Evolutionary conservation across 2,113 vertebrate species (phyloP).

Genomic region (Vidua macroura): DNA sequence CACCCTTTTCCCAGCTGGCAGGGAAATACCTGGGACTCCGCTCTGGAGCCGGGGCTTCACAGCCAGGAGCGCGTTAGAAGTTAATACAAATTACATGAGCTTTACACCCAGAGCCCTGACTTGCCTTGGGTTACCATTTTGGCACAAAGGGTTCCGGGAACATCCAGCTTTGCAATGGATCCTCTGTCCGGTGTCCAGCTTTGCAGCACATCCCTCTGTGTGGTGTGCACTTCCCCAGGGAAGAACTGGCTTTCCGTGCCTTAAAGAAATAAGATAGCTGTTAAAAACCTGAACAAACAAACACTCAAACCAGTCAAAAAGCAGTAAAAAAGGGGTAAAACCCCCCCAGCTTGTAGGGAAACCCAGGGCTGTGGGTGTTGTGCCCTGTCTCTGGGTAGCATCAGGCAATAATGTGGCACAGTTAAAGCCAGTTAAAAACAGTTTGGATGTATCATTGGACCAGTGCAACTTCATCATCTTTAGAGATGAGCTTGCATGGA

Average conservation of each 20-base stretch:
- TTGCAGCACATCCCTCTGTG: background rate
- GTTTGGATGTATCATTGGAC: background rate
- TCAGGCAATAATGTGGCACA: background rate
- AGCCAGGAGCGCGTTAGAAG: background rate
- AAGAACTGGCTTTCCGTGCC: background rate
- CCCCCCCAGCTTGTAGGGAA: background rate
- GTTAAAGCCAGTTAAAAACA: background rate
- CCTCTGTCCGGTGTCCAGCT: constrained; percentile 2
- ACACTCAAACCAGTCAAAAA: background rate
- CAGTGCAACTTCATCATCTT: background rate
- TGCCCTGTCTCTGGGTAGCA: background rate
- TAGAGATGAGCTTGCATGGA: background rate
- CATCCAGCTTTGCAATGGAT: constrained; percentile 57
- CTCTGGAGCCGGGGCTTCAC: background rate
- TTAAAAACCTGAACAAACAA: background rate
- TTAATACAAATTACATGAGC: constrained; percentile 40
- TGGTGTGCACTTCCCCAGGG: background rate
- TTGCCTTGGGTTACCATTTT: constrained; percentile 60
- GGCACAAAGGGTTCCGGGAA: constrained; percentile 28
- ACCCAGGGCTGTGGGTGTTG: background rate
- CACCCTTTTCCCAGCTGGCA: background rate
- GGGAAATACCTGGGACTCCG: background rate
- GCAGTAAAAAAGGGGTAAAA: background rate
- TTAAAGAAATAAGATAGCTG: background rate
- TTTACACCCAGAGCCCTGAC: constrained; percentile 37